Percentiles rank a stretch among this genome's conserved stretches.
Evolutionary conservation across 2,888 invertebrate genomes (phyloP).

Genomic region (Chrysolina oricalcia): DNA sequence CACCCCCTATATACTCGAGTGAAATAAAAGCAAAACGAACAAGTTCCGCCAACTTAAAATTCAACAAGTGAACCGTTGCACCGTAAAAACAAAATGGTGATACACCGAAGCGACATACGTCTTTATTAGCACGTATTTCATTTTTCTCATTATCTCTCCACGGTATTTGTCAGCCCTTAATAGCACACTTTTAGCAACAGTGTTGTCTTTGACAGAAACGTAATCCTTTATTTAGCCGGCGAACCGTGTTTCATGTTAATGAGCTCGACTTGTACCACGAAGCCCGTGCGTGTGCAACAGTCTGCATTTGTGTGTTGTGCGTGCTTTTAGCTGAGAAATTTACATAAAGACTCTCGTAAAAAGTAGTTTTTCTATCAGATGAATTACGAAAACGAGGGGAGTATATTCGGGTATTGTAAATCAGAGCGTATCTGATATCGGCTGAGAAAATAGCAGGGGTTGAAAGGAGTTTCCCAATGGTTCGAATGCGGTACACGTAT

Average conservation of each 20-base stretch:
- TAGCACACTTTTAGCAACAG: slow-evolving; percentile 6
- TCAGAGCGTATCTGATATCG: slow-evolving; percentile 17
- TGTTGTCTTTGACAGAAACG: not conserved
- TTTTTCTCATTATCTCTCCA: slow-evolving; percentile 21
- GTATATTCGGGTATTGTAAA: slow-evolving; percentile 19
- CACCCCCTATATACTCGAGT: no score
- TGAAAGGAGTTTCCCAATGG: not conserved
- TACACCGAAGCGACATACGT: slow-evolving; percentile 9
- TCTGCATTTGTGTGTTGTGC: slow-evolving; percentile 22
- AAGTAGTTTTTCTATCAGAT: slow-evolving; percentile 25
- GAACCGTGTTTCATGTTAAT: slow-evolving; percentile 17
- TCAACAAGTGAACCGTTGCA: slow-evolving; percentile 20
- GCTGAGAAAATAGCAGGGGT: not conserved
- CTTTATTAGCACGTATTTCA: slow-evolving; percentile 20
- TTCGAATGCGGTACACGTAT: not conserved
- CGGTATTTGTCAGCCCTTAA: slow-evolving; percentile 8
- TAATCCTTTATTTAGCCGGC: slow-evolving; percentile 15
- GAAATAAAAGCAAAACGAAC: not conserved
- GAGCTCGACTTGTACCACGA: not conserved
- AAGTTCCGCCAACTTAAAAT: slow-evolving; percentile 12
- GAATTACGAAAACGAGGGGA: slow-evolving; percentile 15
- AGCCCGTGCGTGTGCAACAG: slow-evolving; percentile 27
- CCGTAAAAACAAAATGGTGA: slow-evolving; percentile 20
- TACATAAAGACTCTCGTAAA: slow-evolving; percentile 23
- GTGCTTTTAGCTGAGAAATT: slow-evolving; percentile 16